These are phyloP conservation scores for Sebastes elongatus DNA, from an alignment of 2,797 vertebrate genomes.

Conservation along the genomic window DNA sequence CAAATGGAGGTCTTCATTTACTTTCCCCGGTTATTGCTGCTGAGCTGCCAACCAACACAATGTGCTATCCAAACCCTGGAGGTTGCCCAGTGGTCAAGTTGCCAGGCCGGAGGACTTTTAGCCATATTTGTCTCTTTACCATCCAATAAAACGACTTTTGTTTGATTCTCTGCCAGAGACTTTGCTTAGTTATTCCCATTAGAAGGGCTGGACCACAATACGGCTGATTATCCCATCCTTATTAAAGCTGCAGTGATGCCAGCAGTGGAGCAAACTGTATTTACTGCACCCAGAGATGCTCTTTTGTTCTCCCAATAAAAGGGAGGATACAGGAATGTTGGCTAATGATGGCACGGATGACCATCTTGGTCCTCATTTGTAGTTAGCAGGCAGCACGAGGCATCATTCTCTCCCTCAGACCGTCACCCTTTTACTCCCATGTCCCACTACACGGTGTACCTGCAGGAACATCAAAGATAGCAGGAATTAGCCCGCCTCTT, in stretches of 20 bases:
- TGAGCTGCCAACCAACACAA: constrained; percentile 35
- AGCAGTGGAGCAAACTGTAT: constrained; percentile 34
- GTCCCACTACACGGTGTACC: constrained; percentile 28
- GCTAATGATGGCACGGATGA: constrained; percentile 64
- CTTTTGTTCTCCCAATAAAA: constrained; percentile 66
- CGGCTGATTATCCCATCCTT: constrained; percentile 58
- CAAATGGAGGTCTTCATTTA: constrained; percentile 23
- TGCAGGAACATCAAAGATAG: constrained; percentile 53
- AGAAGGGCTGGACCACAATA: constrained; percentile 57
- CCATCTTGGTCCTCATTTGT: constrained; percentile 49
- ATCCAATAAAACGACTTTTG: constrained; percentile 45
- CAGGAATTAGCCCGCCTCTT: constrained; percentile 48
- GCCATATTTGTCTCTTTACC: constrained; percentile 41
- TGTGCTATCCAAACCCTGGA: constrained; percentile 44
- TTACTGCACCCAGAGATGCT: constrained; percentile 39
- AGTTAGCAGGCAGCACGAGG: constrained; percentile 35
- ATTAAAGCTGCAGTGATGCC: constrained; percentile 57
- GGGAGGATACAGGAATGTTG: constrained; percentile 46
- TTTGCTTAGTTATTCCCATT: constrained; percentile 63
- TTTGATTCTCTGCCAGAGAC: constrained; percentile 52
- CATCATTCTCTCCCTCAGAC: constrained; percentile 19
- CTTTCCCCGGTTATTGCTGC: background rate
- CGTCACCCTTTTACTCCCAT: constrained; percentile 32
- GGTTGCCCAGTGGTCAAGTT: constrained; percentile 41
- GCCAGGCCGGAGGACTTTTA: constrained; percentile 45